Conservation (phyloP, 2,888 invertebrate genomes). For the Ichneumoninae sp. region DNA sequence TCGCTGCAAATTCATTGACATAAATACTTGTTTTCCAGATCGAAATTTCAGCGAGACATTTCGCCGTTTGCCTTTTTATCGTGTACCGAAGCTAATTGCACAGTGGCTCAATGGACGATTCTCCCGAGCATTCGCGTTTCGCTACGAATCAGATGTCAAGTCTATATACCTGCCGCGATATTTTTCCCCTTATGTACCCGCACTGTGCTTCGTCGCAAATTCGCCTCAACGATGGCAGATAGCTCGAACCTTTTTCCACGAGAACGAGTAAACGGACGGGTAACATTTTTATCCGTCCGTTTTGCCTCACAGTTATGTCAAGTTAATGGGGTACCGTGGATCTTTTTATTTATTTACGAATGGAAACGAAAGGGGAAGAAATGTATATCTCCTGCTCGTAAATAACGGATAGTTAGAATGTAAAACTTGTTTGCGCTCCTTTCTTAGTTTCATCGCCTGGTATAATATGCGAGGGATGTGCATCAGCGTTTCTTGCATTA, state of each 20-base stretch:
- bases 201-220: slow-evolving; percentile 18
- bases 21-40: too few species aligned
- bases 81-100: too few species aligned
- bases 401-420: background rate
- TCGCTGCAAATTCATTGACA: too few species aligned
- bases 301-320: background rate
- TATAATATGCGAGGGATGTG: slow-evolving; percentile 50
- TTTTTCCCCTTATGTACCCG: too few species aligned
- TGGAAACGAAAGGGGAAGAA: background rate
- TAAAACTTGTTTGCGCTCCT: slow-evolving; percentile 21
- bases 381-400: background rate
- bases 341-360: slow-evolving; percentile 49
- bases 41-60: too few species aligned
- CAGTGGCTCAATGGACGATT: too few species aligned
- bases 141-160: too few species aligned
- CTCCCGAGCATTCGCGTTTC: too few species aligned
- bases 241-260: slow-evolving; percentile 21
- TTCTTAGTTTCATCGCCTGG: slow-evolving; percentile 29
- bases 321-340: background rate
- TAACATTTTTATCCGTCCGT: slow-evolving; percentile 33
- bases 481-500: slow-evolving; percentile 61
- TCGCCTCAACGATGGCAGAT: slow-evolving; percentile 32
- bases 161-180: too few species aligned
- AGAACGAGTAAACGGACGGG: background rate
- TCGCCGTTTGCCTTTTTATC: too few species aligned